Percentiles rank a stretch among this genome's conserved stretches.
phyloP scores from a whole-genome alignment of 2,888 invertebrate genomes.

The Leptinotarsa peninsularis region DNA sequence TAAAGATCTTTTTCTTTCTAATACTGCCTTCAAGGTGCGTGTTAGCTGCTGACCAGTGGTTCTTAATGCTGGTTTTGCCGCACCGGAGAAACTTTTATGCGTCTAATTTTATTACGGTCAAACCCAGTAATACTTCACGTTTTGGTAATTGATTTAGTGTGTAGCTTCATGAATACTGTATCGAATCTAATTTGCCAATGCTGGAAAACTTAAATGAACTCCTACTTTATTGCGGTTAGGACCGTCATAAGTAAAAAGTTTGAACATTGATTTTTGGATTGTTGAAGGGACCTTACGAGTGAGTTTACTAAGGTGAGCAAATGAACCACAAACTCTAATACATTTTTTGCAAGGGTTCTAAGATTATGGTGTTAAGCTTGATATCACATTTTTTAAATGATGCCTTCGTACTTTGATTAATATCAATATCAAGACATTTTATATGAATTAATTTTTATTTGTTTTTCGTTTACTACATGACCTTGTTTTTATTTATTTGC shows the following conservation, averaged over 20 bases:
- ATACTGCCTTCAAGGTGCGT: conserved; percentile 33
- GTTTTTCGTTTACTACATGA: too few relatives aligned
- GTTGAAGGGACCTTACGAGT: too few relatives aligned
- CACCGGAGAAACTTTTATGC: background rate
- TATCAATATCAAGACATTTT: too few relatives aligned
- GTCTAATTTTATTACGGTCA: conserved; percentile 17
- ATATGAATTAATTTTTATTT: too few relatives aligned
- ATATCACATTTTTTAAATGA: too few relatives aligned
- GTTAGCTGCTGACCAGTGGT: conserved; percentile 34
- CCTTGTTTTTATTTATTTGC: too few relatives aligned
- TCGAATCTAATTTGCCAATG: conserved; percentile 6
- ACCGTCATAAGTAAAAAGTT: background rate
- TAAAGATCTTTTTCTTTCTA: conserved; percentile 42
- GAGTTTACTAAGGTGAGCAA: too few relatives aligned
- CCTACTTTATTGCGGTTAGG: background rate
- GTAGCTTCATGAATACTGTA: background rate
- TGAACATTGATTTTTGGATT: too few relatives aligned
- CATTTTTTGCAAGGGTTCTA: too few relatives aligned
- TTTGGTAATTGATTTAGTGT: conserved; percentile 6
- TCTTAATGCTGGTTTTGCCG: conserved; percentile 22
- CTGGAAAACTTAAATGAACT: background rate
- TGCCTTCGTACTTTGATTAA: too few relatives aligned
- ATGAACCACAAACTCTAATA: too few relatives aligned
- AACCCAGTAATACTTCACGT: conserved; percentile 4
- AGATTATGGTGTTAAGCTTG: too few relatives aligned